Evolutionary conservation across 2,113 vertebrate species (phyloP), one percentile per base, ranked within the genome.

Genomic region (Thunnus maccoyii): DNA sequence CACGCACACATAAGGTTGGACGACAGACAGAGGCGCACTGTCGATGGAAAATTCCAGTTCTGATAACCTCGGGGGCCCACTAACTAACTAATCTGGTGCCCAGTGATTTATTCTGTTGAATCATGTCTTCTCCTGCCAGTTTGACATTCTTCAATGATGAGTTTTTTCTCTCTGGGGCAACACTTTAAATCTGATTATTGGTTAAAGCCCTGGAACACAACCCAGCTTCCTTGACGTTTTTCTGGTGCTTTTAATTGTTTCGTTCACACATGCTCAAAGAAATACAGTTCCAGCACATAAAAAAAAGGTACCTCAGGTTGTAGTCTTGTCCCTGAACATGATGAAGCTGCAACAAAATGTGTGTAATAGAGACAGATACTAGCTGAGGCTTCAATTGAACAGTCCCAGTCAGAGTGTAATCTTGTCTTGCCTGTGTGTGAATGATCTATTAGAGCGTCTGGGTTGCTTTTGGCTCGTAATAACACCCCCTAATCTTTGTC

Each of bases 401-500:
- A 10, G 51, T 48, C 36, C 46, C 76, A 62, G 85, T 85, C 77
- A 51, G 78, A 84, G 76, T 18, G 72, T 70, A 70, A 88, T 81
- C 72, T 86, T 52, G 22, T 51, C 27, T 30, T 30, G 84, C 58
- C 72, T 82, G 91, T 90, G 89, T 93, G 91, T 92, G 91, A 93
- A 92, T 91, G 88, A 93, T 86, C 92, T 89, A 85, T 89, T 90
- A 88, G 90, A 92, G 86, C 13, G 88, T 93, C 94, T 93, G 84
- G 47, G 93, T 92, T 93, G 88, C 92, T 93, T 87, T 93, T 92
- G 89, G 92, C 94, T 93, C 85, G 67, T 93, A 89, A 89, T 84
- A 94, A 92, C 90, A 82, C 68, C 89, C 80, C 88, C 86, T 95
- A 95, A 95, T 95, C 94, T 93, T 92, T 94, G 92, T 93, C 93